Evolutionary conservation across 2,888 invertebrate species (phyloP).

Genomic region (Acleris cristana): DNA sequence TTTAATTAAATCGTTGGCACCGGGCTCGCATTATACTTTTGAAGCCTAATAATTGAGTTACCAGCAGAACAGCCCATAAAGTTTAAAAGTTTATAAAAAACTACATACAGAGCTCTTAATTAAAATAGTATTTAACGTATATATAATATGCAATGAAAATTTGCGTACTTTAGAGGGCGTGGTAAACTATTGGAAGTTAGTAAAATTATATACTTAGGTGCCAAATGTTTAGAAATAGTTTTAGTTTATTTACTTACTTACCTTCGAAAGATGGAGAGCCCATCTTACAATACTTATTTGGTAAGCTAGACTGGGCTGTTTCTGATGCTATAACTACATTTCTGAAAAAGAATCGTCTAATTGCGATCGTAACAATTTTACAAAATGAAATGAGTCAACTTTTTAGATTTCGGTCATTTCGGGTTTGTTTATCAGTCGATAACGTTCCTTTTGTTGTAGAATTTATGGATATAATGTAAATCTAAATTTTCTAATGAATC

Average conservation of each 20-base stretch:
- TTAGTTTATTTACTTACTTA: slow-evolving; percentile 14
- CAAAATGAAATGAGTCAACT: slow-evolving; percentile 2
- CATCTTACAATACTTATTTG: not conserved
- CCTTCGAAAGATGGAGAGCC: slow-evolving; percentile 4
- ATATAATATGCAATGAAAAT: no score
- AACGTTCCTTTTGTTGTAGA: not conserved
- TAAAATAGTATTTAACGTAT: no score
- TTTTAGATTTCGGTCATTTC: not conserved
- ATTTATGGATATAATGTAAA: not conserved
- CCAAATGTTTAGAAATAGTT: slow-evolving; percentile 6
- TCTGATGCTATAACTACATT: not conserved
- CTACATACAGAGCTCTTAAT: no score
- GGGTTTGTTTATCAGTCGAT: not conserved
- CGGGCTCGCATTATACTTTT: no score
- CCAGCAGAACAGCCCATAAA: no score
- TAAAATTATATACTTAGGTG: no score
- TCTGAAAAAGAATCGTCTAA: not conserved
- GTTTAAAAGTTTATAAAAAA: no score
- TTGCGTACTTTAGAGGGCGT: no score
- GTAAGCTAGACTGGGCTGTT: not conserved
- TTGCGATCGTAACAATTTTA: not conserved
- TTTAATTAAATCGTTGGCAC: no score
- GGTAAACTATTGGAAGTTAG: no score
- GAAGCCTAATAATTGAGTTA: no score
- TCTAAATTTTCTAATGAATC: not conserved